Evolutionary conservation across 2,888 invertebrate genomes (phyloP).

Genomic region (Macaria liturata): DNA sequence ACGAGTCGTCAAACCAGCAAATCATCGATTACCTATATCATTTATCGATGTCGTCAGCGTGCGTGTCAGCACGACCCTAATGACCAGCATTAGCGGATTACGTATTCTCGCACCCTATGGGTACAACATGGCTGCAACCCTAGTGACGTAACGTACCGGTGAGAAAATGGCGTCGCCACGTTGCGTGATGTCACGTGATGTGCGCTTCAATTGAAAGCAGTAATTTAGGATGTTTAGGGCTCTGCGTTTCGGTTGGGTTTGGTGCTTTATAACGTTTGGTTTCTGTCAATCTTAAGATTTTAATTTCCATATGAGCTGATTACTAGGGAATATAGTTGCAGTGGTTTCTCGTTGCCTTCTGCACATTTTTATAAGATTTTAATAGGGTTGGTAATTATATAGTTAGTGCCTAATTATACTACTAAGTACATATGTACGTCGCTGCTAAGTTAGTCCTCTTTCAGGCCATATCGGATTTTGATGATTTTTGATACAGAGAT

Average conservation of each 20-base stretch:
- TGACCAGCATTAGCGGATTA: conserved; percentile 32
- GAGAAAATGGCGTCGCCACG: conserved; percentile 11
- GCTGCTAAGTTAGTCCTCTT: no score
- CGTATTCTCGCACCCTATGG: conserved; percentile 14
- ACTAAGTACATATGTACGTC: no score
- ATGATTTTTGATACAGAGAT: no score
- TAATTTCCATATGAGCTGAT: no score
- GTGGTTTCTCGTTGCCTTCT: no score
- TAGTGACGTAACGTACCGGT: conserved; percentile 4
- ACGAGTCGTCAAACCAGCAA: background rate
- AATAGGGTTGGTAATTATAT: no score
- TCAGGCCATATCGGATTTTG: no score
- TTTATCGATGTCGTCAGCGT: conserved; percentile 15
- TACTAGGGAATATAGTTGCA: no score
- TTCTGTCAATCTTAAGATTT: background rate
- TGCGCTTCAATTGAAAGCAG: conserved; percentile 8
- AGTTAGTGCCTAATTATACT: no score
- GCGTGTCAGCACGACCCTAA: conserved; percentile 37
- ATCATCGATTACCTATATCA: conserved; percentile 15
- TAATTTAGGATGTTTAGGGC: no score
- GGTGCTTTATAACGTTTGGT: background rate
- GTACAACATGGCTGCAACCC: background rate
- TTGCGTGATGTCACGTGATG: conserved; percentile 16
- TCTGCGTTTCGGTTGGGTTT: no score
- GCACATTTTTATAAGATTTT: no score